Conservation (phyloP, 1,140 invertebrate genomes). For the Watersipora subatra region DNA sequence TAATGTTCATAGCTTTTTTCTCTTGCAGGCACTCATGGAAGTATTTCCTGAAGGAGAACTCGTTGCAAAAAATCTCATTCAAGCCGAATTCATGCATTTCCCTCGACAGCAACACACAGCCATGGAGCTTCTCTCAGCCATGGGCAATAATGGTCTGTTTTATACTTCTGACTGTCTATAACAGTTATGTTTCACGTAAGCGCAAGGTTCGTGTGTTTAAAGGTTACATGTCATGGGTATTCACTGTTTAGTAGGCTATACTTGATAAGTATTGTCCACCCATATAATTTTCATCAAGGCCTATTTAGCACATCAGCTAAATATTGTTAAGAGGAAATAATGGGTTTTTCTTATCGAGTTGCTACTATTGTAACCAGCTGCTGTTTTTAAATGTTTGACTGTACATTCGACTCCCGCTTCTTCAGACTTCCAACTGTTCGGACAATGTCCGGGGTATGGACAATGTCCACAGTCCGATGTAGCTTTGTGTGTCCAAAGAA, state of each 20-base stretch:
- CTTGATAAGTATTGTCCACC: not conserved
- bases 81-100: constrained; percentile 69
- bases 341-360: not conserved
- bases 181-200: not conserved
- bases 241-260: not conserved
- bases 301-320: not conserved
- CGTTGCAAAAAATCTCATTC: constrained; percentile 54
- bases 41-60: constrained; percentile 83
- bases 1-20: too few species aligned
- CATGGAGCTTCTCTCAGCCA: constrained; percentile 69
- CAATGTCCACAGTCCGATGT: too few species aligned
- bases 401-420: too few species aligned
- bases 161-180: not conserved
- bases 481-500: too few species aligned
- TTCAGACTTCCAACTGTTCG: too few species aligned
- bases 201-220: not conserved
- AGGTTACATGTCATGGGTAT: not conserved
- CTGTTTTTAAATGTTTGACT: too few species aligned
- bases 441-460: too few species aligned
- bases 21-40: constrained; percentile 60
- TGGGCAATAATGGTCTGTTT: constrained; percentile 67
- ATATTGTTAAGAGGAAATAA: not conserved
- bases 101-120: constrained; percentile 85
- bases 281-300: not conserved
- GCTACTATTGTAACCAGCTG: too few species aligned